Evolutionary conservation across 2,113 vertebrate species (phyloP).

Genomic region (Hippocampus guttulatus): DNA sequence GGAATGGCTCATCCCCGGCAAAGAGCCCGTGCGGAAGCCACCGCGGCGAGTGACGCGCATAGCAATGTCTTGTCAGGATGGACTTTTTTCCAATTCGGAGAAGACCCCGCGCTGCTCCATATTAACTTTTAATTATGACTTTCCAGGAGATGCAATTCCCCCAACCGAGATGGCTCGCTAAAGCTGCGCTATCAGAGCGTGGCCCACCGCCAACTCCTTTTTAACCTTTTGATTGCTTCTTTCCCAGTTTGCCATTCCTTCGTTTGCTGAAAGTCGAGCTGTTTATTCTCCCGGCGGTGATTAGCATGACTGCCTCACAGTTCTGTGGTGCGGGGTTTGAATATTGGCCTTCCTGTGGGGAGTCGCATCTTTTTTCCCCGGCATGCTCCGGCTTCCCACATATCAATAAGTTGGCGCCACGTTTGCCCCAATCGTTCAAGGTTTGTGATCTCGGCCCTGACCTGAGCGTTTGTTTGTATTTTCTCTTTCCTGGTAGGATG

Average conservation of each 20-base stretch:
- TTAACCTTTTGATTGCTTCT: conserved; percentile 13
- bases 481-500: too few species aligned
- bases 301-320: not conserved
- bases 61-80: conserved; percentile 54
- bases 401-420: too few species aligned
- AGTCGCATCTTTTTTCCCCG: too few species aligned
- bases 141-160: conserved; percentile 58
- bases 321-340: not conserved
- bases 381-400: too few species aligned
- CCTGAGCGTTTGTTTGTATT: too few species aligned
- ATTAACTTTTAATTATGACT: conserved; percentile 71
- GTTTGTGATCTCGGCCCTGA: too few species aligned
- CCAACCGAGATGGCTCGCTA: conserved; percentile 42
- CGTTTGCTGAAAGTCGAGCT: not conserved
- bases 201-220: conserved; percentile 14
- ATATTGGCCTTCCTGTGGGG: not conserved
- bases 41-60: conserved; percentile 55
- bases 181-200: conserved; percentile 32
- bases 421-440: too few species aligned
- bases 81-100: conserved; percentile 40
- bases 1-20: conserved; percentile 40
- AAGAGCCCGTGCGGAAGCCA: conserved; percentile 38
- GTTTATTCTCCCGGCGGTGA: not conserved
- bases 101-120: conserved; percentile 53
- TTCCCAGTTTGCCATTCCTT: not conserved